phyloP scores from a whole-genome alignment of 2,888 invertebrate species.

The Hofmannophila pseudospretella region DNA sequence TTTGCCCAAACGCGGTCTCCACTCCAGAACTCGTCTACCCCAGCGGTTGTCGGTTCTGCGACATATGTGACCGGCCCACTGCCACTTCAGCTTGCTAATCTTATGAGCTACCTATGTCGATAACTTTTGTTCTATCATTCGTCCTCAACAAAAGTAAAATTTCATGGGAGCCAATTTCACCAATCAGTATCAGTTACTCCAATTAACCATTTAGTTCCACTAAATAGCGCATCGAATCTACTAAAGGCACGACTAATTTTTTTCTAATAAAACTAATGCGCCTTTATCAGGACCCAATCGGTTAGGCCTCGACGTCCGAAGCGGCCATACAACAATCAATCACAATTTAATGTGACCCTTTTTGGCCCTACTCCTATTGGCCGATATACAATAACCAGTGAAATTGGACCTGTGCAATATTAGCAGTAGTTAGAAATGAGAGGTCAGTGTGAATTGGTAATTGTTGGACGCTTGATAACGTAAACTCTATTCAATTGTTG shows the following conservation, averaged over 20 bases:
- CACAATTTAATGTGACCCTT: slow-evolving; percentile 60
- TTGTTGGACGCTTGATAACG: slow-evolving; percentile 29
- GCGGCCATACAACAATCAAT: slow-evolving; percentile 50
- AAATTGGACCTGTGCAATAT: background rate
- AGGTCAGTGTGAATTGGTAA: background rate
- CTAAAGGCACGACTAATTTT: slow-evolving; percentile 23
- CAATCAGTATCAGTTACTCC: slow-evolving; percentile 2
- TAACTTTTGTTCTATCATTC: too few species aligned
- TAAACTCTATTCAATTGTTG: slow-evolving; percentile 27
- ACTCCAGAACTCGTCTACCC: too few species aligned
- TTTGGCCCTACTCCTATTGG: slow-evolving; percentile 31
- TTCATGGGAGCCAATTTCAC: background rate
- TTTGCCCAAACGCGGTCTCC: too few species aligned
- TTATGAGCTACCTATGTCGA: too few species aligned
- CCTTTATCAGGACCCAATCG: slow-evolving; percentile 43
- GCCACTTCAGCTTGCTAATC: too few species aligned
- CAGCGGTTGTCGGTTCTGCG: too few species aligned
- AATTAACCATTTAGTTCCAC: slow-evolving; percentile 2
- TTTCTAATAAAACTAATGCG: slow-evolving; percentile 59
- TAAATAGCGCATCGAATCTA: slow-evolving; percentile 10
- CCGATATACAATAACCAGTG: slow-evolving; percentile 13
- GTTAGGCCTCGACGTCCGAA: slow-evolving; percentile 48
- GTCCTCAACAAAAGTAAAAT: too few species aligned
- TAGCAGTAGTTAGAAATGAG: background rate
- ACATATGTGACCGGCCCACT: too few species aligned